These are phyloP conservation scores for Lophotis ruficrista DNA, from an alignment of 2,113 vertebrate species.

Conservation along the genomic window DNA sequence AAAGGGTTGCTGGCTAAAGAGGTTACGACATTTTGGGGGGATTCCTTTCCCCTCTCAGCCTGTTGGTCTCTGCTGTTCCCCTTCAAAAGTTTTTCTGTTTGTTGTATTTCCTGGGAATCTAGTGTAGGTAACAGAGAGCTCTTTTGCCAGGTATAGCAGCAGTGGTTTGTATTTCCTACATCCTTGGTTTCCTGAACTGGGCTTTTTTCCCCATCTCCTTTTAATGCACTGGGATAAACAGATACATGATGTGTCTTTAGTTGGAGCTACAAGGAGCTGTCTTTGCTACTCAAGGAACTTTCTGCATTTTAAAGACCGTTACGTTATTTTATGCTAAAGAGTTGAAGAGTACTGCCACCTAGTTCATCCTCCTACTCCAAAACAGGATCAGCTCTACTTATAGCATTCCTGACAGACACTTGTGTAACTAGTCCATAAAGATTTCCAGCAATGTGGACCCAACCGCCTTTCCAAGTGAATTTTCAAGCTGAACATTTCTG, in stretches of 20 bases:
- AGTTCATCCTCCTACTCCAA: conserved; percentile 65
- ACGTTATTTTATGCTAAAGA: conserved; percentile 43
- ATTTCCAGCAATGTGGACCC: conserved; percentile 13
- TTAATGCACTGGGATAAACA: background rate
- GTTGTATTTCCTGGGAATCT: background rate
- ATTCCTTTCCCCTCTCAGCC: background rate
- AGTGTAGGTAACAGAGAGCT: background rate
- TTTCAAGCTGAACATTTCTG: conserved; percentile 41
- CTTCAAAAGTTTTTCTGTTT: background rate
- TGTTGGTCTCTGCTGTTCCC: background rate
- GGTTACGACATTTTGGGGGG: background rate
- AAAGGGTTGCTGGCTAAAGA: background rate
- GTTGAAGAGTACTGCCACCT: conserved; percentile 61
- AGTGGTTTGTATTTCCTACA: background rate
- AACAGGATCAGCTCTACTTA: conserved; percentile 55
- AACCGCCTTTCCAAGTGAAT: background rate
- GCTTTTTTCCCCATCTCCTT: background rate
- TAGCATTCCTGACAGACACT: conserved; percentile 65
- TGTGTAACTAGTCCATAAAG: conserved; percentile 55
- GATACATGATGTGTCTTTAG: background rate
- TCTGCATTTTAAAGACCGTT: conserved; percentile 11
- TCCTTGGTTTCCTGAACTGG: background rate
- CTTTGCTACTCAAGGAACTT: conserved; percentile 19
- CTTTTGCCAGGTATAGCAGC: background rate
- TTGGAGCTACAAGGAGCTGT: background rate